Base-by-base conservation (phyloP, 53 echinoderm and acorn worm species). In the Paelopatides confundens region DNA sequence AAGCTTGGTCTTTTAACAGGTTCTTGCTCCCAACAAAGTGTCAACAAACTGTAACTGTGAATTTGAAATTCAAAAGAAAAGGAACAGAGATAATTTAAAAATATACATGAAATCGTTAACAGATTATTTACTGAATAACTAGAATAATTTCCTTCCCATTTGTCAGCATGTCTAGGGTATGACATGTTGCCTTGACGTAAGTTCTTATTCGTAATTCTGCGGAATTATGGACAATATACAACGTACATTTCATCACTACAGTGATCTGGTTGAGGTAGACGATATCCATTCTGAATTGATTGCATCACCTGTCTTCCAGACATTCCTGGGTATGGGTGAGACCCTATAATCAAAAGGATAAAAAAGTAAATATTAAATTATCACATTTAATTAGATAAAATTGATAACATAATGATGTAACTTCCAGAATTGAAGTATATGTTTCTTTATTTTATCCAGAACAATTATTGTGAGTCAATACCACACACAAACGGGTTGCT, bases 291-390 rank as follows among this genome's bases (percentile, higher is more conserved):
- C 37, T 88, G 71, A 2, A 96, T 86, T 78, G 85, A 74, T 27
- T 85, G 63, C 63, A 92, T 82, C 4, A 96, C 92, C 23, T 93
- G 77, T 40, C 87, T 81, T 9, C 93, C 85, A 3, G 93, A 82
- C 90, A 96, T 86, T 21, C 93, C 93, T 0, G 96, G 96, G 43
- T 96, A 93, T 2, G 93, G 93, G 51, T 96, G 96, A 15, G 96
- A 96, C 17, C 96, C 96, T 96, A 77, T 18, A 32, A 26, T 6
- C 66, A 31, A 83, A 68, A 50, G 39, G 36, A 68, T 65, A 21
- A 86, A 33, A 23, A 35, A 67, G 18, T 31, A 64, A 64, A 9
- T 24, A n/a, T n/a, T n/a, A 39, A 39, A 39, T 39, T 39, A 39
- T 8, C 39, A n/a, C n/a, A n/a, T n/a, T n/a, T n/a, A n/a, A n/a